Conservation (phyloP, 1,140 invertebrate species). For the Rhizoglyphus robini region DNA sequence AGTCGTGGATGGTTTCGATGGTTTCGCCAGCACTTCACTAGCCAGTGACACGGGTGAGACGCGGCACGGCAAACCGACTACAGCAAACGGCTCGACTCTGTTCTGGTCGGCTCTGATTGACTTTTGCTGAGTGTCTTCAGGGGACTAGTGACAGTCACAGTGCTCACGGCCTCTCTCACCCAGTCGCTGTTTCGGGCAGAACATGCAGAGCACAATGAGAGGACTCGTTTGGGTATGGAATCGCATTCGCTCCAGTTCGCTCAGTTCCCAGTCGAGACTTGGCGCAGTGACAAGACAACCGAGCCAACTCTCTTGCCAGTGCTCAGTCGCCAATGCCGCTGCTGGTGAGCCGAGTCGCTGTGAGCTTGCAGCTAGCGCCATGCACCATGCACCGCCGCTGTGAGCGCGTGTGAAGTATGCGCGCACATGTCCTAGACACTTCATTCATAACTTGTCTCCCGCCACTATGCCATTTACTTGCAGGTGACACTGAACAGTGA, state of each 20-base stretch:
- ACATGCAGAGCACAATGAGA: neutral
- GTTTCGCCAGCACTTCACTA: no score
- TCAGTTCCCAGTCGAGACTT: neutral
- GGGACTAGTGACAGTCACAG: neutral
- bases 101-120: neutral
- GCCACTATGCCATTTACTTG: no score
- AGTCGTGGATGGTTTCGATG: no score
- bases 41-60: no score
- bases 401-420: no score
- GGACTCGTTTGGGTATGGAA: neutral
- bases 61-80: neutral
- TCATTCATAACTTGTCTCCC: no score
- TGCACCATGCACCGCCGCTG: no score
- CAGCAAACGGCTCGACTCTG: neutral
- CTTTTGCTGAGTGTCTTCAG: neutral
- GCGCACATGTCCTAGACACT: no score
- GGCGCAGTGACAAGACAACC: neutral
- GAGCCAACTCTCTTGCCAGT: neutral
- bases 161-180: neutral
- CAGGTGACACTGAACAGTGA: no score
- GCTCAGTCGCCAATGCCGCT: neutral
- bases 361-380: no score
- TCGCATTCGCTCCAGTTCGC: neutral
- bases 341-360: neutral
- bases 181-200: neutral